phyloP scores from a whole-genome alignment of 2,113 vertebrate genomes.

The Pagrus major region DNA sequence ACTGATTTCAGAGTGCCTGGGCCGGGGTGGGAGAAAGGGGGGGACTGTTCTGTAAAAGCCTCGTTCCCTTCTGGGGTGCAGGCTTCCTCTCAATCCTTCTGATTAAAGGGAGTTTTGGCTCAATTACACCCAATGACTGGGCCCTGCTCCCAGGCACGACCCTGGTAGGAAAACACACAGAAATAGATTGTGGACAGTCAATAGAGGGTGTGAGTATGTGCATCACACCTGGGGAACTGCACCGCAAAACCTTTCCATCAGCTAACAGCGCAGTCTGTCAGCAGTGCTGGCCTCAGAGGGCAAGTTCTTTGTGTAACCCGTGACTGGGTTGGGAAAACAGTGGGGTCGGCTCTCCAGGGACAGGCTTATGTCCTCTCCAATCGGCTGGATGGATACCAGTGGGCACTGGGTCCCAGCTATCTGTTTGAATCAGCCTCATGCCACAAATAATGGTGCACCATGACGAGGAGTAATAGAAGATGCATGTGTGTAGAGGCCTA shows the following conservation, averaged over 20 bases:
- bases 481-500: conserved; percentile 18
- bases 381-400: conserved; percentile 26
- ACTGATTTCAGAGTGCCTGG: conserved; percentile 76
- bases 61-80: conserved; percentile 64
- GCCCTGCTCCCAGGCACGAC: conserved; percentile 53
- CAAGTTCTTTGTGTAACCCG: conserved; percentile 66
- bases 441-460: conserved; percentile 22
- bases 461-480: conserved; percentile 25
- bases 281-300: conserved; percentile 44
- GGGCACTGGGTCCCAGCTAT: conserved; percentile 39
- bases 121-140: conserved; percentile 78
- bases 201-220: conserved; percentile 27
- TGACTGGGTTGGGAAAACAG: conserved; percentile 69
- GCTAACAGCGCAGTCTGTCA: conserved; percentile 58
- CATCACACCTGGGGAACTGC: conserved; percentile 51
- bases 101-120: conserved; percentile 84
- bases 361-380: conserved; percentile 56
- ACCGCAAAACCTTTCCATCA: conserved; percentile 16
- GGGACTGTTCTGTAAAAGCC: conserved; percentile 64
- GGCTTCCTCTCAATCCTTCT: conserved; percentile 71
- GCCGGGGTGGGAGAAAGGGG: conserved; percentile 50
- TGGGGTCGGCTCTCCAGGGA: conserved; percentile 59
- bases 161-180: conserved; percentile 60
- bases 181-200: conserved; percentile 42
- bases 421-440: conserved; percentile 62